Percentiles rank a stretch among this genome's conserved stretches.
phyloP scores from a whole-genome alignment of 92 coral and sea anemone genomes.

The Actinernus sp. region DNA sequence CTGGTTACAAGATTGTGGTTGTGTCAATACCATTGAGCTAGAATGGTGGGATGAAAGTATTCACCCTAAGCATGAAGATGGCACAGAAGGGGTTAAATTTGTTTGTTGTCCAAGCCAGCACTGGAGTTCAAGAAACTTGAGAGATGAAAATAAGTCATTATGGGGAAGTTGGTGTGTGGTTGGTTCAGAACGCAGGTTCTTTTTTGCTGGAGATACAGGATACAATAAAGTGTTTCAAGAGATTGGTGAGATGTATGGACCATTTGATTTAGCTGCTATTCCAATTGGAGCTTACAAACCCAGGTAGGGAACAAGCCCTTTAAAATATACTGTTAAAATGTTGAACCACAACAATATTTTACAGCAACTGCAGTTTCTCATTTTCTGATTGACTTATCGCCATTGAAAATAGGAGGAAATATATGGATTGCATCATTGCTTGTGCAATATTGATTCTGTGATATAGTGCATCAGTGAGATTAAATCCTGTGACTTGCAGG shows the following conservation, averaged over 20 bases:
- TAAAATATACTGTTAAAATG: too few species aligned
- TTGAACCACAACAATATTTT: too few species aligned
- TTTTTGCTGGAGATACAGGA: constrained; percentile 92
- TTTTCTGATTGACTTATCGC: too few species aligned
- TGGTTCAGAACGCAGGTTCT: constrained; percentile 72
- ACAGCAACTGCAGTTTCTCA: too few species aligned
- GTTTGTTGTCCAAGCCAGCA: constrained; percentile 90
- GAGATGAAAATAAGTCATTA: constrained; percentile 82
- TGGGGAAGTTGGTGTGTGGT: constrained; percentile 96
- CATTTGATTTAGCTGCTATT: constrained; percentile 91
- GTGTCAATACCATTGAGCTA: constrained; percentile 78
- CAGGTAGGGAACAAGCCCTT: too few species aligned
- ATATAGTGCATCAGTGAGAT: too few species aligned
- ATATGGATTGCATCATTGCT: background rate
- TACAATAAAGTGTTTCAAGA: constrained; percentile 80
- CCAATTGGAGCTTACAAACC: constrained; percentile 97
- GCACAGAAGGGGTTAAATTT: constrained; percentile 38
- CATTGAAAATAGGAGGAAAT: too few species aligned
- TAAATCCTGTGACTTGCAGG: too few species aligned
- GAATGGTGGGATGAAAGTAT: constrained; percentile 88
- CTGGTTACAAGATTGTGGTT: constrained; percentile 73
- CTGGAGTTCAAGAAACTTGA: constrained; percentile 83
- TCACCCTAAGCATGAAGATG: constrained; percentile 21
- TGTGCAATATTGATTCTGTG: background rate
- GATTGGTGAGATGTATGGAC: constrained; percentile 87